A percentile compares a stretch with the other conserved stretches of the same genome.
These are phyloP conservation scores for Melikaiella ostensackeni DNA, from an alignment of 2,888 invertebrate species.

Conservation along the genomic window DNA sequence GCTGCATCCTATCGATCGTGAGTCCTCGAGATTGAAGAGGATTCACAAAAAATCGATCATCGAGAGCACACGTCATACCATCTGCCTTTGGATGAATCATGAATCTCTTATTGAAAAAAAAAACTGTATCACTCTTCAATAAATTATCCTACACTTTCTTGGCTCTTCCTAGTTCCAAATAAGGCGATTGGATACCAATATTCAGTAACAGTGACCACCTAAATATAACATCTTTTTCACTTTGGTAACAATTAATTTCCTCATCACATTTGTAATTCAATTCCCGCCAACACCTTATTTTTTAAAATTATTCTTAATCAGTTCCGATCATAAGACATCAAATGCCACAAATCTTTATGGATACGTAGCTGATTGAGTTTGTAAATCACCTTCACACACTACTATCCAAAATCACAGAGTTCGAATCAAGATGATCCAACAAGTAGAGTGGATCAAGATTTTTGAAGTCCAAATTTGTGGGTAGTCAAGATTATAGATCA, in stretches of 20 bases:
- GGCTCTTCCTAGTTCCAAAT: background rate
- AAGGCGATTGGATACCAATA: background rate
- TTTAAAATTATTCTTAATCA: background rate
- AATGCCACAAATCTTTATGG: background rate
- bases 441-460: background rate
- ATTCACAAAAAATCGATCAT: slow-evolving; percentile 26
- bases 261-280: background rate
- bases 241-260: background rate
- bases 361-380: background rate
- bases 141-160: background rate
- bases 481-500: background rate
- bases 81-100: slow-evolving; percentile 30
- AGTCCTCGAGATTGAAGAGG: slow-evolving; percentile 23
- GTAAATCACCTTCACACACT: too few species aligned
- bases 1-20: slow-evolving; percentile 53
- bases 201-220: background rate
- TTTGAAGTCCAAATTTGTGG: background rate
- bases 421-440: too few species aligned
- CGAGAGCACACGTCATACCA: slow-evolving; percentile 26
- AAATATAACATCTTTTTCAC: background rate
- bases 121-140: background rate
- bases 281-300: background rate
- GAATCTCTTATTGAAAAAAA: background rate
- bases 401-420: background rate
- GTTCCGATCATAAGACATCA: background rate